Conservation (phyloP, 2,113 vertebrate species). For the Numida meleagris region DNA sequence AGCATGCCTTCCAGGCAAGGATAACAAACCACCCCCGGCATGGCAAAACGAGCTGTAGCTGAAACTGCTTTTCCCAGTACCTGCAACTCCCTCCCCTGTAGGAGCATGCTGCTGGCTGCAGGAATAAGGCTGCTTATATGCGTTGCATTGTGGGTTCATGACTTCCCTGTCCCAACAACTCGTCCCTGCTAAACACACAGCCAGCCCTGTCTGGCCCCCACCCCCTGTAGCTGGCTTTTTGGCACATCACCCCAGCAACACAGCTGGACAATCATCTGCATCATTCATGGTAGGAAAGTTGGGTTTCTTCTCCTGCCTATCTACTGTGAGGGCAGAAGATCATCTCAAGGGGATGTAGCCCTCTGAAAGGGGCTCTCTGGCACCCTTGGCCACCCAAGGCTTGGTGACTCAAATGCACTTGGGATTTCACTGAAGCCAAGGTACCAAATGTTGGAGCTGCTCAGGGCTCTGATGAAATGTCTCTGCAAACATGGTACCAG, state of each 20-base stretch:
- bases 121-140: not conserved
- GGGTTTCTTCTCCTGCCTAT: not conserved
- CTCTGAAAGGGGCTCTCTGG: too few relatives aligned
- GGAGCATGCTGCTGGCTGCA: not conserved
- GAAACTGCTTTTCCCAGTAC: not conserved
- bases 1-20: not conserved
- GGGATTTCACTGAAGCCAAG: not conserved
- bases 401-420: not conserved
- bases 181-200: not conserved
- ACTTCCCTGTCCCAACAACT: not conserved
- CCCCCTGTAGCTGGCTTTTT: not conserved
- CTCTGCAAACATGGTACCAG: not conserved
- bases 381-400: not conserved
- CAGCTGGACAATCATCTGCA: not conserved
- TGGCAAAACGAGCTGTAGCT: not conserved
- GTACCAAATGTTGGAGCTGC: not conserved
- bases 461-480: not conserved
- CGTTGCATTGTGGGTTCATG: not conserved
- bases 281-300: not conserved
- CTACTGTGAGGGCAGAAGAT: not conserved
- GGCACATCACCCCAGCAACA: rapidly evolving
- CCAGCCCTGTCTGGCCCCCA: not conserved
- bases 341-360: not conserved
- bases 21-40: not conserved
- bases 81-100: not conserved